Conservation (phyloP, 2,113 vertebrate species). For the Mirounga angustirostris region DNA sequence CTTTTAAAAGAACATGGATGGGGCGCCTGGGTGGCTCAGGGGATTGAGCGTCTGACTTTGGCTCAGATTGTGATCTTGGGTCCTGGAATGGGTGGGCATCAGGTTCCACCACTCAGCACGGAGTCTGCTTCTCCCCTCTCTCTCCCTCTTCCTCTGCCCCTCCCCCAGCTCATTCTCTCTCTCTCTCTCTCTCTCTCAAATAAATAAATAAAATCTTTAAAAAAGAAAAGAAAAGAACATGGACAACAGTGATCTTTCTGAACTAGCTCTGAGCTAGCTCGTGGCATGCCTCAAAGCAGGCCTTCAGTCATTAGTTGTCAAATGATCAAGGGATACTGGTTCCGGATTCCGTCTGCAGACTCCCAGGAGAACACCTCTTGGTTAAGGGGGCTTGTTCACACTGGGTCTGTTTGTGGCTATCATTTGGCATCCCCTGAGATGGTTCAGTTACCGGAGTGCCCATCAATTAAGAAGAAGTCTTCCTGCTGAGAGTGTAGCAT, state of each 20-base stretch:
- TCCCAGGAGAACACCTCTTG: neutral
- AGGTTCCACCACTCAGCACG: neutral
- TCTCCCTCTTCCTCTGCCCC: neutral
- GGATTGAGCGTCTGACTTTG: neutral
- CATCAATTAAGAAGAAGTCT: neutral
- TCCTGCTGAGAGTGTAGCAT: slow-evolving; percentile 15
- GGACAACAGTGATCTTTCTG: neutral
- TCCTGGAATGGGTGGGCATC: neutral
- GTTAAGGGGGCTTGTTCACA: neutral
- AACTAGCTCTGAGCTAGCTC: neutral
- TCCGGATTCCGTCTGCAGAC: neutral
- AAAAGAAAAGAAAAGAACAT: neutral
- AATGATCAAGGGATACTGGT: neutral
- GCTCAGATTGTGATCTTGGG: neutral
- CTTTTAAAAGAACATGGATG: neutral
- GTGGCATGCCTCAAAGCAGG: neutral
- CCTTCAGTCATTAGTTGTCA: neutral
- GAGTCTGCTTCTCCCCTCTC: neutral
- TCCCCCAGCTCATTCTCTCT: neutral
- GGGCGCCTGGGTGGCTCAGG: neutral
- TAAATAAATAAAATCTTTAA: neutral
- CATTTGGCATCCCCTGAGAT: neutral
- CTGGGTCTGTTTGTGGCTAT: neutral
- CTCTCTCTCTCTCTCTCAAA: neutral
- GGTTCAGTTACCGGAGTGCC: neutral